Conservation (phyloP, 2,888 invertebrate genomes). For the Abrostola triplasia region DNA sequence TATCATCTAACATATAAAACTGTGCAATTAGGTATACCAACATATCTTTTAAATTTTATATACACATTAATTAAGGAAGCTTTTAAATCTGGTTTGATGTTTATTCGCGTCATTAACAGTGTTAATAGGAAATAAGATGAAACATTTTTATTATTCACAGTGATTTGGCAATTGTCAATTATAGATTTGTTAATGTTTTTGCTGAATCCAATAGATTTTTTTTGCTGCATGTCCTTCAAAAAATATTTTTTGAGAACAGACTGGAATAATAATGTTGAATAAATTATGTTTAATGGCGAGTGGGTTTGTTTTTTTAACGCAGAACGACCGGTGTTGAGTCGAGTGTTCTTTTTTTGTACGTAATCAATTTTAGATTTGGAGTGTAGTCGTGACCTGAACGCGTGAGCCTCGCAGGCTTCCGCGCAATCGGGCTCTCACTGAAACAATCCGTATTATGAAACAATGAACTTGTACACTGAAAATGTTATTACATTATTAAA, state of each 20-base stretch:
- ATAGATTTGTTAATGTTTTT: slow-evolving; percentile 58
- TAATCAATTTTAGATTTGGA: slow-evolving; percentile 85
- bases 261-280: slow-evolving; percentile 78
- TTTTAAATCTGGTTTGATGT: slow-evolving; percentile 6
- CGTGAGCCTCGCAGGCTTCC: slow-evolving; percentile 76
- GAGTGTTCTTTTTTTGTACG: slow-evolving; percentile 72
- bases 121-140: slow-evolving; percentile 34
- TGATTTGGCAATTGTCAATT: slow-evolving; percentile 67
- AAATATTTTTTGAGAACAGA: slow-evolving; percentile 69
- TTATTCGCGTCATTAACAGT: background rate
- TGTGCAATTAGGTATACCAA: background rate
- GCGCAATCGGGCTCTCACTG: slow-evolving; percentile 62
- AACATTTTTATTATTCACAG: slow-evolving; percentile 52
- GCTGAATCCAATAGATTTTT: slow-evolving; percentile 52
- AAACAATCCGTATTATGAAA: slow-evolving; percentile 29
- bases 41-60: background rate
- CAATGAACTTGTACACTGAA: slow-evolving; percentile 19
- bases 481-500: slow-evolving; percentile 8
- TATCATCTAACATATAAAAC: background rate
- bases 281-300: slow-evolving; percentile 80
- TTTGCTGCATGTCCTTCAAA: slow-evolving; percentile 62
- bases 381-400: slow-evolving; percentile 80
- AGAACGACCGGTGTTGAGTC: slow-evolving; percentile 61
- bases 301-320: slow-evolving; percentile 72
- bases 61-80: slow-evolving; percentile 11